phyloP scores from a whole-genome alignment of 2,888 invertebrate species.

The Troides oblongomaculatus region DNA sequence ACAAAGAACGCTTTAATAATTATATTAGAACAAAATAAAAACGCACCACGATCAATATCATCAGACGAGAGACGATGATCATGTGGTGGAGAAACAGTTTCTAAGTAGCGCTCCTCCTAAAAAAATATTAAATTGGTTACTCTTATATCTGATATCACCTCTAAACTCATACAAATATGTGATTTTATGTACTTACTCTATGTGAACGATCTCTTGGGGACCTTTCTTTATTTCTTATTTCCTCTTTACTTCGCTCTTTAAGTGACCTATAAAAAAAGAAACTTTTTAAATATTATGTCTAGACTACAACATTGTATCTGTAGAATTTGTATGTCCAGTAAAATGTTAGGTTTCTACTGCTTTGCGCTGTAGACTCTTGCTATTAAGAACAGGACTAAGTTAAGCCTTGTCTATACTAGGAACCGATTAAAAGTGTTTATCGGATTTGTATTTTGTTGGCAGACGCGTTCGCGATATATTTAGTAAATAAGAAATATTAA shows the following conservation, averaged over 20 bases:
- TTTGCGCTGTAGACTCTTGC: too few species aligned
- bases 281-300: background rate
- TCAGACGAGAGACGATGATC: slow-evolving; percentile 78
- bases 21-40: background rate
- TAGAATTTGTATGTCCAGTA: too few species aligned
- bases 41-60: slow-evolving; percentile 71
- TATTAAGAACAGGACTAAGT: too few species aligned
- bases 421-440: too few species aligned
- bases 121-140: slow-evolving; percentile 26
- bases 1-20: background rate
- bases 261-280: slow-evolving; percentile 50
- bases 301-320: too few species aligned
- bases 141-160: background rate
- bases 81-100: slow-evolving; percentile 71
- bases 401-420: too few species aligned
- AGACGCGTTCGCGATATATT: too few species aligned
- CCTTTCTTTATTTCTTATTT: slow-evolving; percentile 78
- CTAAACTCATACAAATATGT: background rate
- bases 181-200: slow-evolving; percentile 49
- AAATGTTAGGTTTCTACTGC: too few species aligned
- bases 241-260: slow-evolving; percentile 83
- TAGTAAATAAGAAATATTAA: background rate
- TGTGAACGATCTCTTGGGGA: slow-evolving; percentile 74
- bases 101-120: slow-evolving; percentile 75
- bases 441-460: too few species aligned